Evolutionary conservation across 2,113 vertebrate genomes (phyloP), one percentile per base, ranked within the genome.

Genomic region (Pipra filicauda): DNA sequence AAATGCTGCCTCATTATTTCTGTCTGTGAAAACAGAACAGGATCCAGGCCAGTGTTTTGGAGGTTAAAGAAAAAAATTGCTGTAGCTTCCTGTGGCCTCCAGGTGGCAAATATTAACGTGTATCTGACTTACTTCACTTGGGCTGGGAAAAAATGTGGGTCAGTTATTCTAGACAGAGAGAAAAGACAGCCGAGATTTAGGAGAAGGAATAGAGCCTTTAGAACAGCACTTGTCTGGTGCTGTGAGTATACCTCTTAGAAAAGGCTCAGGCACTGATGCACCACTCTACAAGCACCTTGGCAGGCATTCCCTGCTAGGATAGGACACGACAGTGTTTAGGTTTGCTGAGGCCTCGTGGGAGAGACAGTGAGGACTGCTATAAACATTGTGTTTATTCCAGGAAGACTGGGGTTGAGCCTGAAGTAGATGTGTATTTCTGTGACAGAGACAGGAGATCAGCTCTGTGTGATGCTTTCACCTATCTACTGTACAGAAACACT

Each of bases 31-130:
- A 77, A 85, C 22, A 48, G 89, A 71, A 77, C 44, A 85, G 69
- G 72, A 95, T 89, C n/a, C 46, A 75, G 71, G 59, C 28, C 65
- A 74, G n/a, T 55, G 62, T 91, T 87, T 44, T 1, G 5, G 43
- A 81, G 48, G 35, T 49, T 86, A 74, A 93, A 92, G 30, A 49
- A 86, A 65, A 79, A 65, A 88, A 83, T 33, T 27, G 11, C 84
- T 87, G 62, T 90, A 91, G 75, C 76, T 90, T 84, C 41, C 70
- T 82, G 67, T 90, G 79, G 67, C 91, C 92, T 96, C 92, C 91
- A 82, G 80, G 48, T 94, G 94, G 93, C 95, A 94, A 94, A 59
- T 96, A 66, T 15, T 90, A 89, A 83, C 33, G 5, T 73, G 21
- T n/a, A 30, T 77, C 39, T 80, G 65, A 69, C 43, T 66, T 27